Conservation (phyloP, 2,797 vertebrate genomes). For the Rhincodon typus region DNA sequence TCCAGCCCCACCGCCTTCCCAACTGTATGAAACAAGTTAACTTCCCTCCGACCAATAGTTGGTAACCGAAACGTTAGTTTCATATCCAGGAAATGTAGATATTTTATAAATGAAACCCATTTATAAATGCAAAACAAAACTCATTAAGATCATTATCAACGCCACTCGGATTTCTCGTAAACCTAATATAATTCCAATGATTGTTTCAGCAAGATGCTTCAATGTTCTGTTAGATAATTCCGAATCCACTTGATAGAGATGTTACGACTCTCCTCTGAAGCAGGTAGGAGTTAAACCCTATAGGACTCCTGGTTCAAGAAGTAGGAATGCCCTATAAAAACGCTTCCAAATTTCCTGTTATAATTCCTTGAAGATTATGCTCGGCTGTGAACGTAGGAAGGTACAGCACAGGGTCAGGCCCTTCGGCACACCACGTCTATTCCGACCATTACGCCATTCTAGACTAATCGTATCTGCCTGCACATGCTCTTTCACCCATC, state of each 20-base stretch:
- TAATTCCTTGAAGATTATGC: not conserved
- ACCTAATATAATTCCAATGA: not conserved
- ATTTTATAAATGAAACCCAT: not conserved
- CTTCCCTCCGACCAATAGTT: not conserved
- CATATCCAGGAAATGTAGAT: no score
- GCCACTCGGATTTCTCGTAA: not conserved
- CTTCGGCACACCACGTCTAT: no score
- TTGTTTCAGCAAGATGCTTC: no score
- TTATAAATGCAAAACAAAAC: not conserved
- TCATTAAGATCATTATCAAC: not conserved
- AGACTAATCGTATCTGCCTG: no score
- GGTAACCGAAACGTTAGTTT: not conserved
- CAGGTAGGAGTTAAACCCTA: no score
- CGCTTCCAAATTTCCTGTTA: not conserved
- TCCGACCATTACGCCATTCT: no score
- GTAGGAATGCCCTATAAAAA: no score
- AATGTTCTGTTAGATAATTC: no score
- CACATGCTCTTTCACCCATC: no score
- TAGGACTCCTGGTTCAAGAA: no score
- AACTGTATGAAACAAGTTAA: not conserved
- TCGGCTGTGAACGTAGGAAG: not conserved
- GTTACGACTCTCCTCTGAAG: not conserved
- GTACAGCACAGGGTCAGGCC: no score
- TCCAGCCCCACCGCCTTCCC: not conserved
- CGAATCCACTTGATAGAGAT: not conserved